These are phyloP conservation scores for Ganaspis sp. DNA, from an alignment of 1,140 invertebrate genomes.

Conservation along the genomic window DNA sequence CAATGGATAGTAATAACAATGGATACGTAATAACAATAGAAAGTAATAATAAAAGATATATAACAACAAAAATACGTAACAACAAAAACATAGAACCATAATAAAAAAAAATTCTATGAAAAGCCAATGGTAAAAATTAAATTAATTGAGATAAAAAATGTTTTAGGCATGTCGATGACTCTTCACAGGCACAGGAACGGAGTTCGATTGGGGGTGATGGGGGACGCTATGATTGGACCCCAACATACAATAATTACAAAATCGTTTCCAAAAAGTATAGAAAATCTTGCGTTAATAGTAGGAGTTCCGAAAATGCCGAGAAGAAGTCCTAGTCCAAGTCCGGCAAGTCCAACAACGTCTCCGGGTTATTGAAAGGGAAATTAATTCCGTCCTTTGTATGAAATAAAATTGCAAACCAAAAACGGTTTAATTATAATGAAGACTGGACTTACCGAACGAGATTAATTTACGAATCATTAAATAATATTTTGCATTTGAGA, in stretches of 20 bases:
- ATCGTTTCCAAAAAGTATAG: conserved; percentile 74
- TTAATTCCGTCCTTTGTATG: conserved; percentile 5
- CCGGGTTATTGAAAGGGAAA: conserved; percentile 44
- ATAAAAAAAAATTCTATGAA: no score
- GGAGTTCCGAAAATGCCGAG: conserved; percentile 65
- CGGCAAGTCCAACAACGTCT: conserved; percentile 58
- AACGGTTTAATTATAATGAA: background rate
- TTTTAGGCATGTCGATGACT: conserved; percentile 84
- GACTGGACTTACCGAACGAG: background rate
- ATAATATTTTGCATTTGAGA: background rate
- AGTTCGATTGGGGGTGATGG: conserved; percentile 85
- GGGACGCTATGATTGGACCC: conserved; percentile 83
- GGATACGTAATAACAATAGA: no score
- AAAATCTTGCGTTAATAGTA: conserved; percentile 72
- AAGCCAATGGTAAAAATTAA: no score
- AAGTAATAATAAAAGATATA: no score
- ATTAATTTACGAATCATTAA: background rate
- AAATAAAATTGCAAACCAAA: background rate
- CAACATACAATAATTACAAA: conserved; percentile 76
- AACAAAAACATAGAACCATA: no score
- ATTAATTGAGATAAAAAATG: background rate
- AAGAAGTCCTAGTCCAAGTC: conserved; percentile 64
- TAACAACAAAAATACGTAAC: no score
- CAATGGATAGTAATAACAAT: no score
- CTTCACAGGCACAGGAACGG: conserved; percentile 84